These are phyloP conservation scores for Platycnemis pennipes DNA, from an alignment of 2,888 invertebrate species.

Conservation along the genomic window DNA sequence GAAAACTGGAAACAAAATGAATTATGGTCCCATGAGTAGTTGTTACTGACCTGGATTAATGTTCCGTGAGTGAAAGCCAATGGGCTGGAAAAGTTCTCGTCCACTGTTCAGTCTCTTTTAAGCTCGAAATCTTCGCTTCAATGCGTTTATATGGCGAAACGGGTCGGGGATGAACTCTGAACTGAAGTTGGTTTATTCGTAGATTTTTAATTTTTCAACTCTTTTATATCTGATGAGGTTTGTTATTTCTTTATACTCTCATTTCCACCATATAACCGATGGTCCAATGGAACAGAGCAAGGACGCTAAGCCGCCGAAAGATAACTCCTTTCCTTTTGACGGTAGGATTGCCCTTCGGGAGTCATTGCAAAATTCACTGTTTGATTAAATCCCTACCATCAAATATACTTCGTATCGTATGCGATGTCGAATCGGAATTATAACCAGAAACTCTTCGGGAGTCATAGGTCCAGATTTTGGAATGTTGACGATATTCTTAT, in stretches of 20 bases:
- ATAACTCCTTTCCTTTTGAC: background rate
- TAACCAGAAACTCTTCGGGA: background rate
- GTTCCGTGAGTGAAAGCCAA: background rate
- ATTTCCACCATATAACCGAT: background rate
- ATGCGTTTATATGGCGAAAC: background rate
- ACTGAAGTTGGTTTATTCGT: background rate
- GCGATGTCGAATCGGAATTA: background rate
- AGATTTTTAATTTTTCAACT: background rate
- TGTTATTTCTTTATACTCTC: background rate
- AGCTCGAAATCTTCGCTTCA: background rate
- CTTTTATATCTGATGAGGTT: background rate
- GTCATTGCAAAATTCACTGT: background rate
- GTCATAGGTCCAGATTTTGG: no score
- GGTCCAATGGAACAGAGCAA: background rate
- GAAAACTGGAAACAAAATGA: no score
- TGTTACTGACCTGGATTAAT: background rate
- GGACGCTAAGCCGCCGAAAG: background rate
- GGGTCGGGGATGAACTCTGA: background rate
- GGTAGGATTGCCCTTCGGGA: background rate
- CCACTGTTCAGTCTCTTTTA: background rate
- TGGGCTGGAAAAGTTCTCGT: background rate
- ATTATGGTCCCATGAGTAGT: background rate
- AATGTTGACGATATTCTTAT: no score
- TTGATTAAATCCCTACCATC: background rate
- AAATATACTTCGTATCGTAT: background rate